Base-by-base conservation (phyloP, 2,888 invertebrate genomes). In the Harpalus rufipes region DNA sequence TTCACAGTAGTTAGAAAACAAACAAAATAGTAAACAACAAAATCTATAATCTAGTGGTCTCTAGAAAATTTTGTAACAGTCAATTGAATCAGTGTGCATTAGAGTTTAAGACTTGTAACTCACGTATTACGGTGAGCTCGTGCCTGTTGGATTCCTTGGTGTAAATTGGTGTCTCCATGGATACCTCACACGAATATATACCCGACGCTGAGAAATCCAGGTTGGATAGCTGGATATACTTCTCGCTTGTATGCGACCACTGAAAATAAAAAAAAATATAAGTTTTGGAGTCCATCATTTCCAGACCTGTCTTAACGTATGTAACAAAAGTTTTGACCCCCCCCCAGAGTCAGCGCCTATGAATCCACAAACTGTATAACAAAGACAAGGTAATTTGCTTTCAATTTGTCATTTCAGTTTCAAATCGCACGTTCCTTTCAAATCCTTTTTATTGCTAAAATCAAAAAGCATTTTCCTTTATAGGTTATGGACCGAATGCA, bases 161-260 rank as follows among this genome's bases (percentile, higher is more conserved):
- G 91, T 95, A 96, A 89, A 97, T 94, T 86, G 97, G 96, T 76
- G 96, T 94, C 89, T 96, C 95, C 89, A 96, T 94, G 83, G 96
- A 96, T 32, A 97, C 96, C 89, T 96, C 95, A 90, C 97, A 97
- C 85, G 94, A 95, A 91, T 97, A 97, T 81, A 93, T 92, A 32
- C 96, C 97, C 12, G 95, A 94, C 65, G 96, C 95, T 84, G 95
- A 93, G 91, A 96, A 96, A 90, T 96, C 95, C 89, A 96, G 92
- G 90, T 94, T 93, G 88, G 94, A 94, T 88, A 97, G 91, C 86
- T 94, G 93, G 90, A 96, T 94, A 89, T 95, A 95, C 91, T 94
- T 94, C 88, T 94, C 94, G 87, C 93, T 93, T 87, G 94, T 94
- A 89, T 93, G 91, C 82, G 93, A 92, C 90, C 93, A 92, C 95